Evolutionary conservation across 2,888 invertebrate species (phyloP), one percentile per base, ranked within the genome.

Genomic region (Hirtodrosophila confusa): DNA sequence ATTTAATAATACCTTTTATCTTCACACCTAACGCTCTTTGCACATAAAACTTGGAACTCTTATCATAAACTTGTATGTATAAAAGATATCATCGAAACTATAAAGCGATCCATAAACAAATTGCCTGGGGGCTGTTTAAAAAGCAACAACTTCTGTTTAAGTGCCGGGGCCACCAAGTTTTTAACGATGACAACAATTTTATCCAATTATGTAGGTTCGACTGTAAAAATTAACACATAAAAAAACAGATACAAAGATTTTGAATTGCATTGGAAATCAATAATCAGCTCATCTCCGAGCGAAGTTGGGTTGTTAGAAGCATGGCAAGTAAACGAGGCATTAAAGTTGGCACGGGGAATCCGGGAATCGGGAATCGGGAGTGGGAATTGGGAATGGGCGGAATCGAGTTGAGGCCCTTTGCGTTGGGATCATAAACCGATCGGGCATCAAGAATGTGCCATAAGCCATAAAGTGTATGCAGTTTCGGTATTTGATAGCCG

Each of bases 381-480:
- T n/a, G 17, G 43, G 31, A 27, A 27, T 27, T 27, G 27, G 6
- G 27, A 27, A 27, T 27, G 5, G 27, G 27, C 4, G 9, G 4
- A 8, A 27, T 47, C n/a, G 29, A 9, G 17, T 10, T 10, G 4
- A 5, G 23, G 40, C 62, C 72, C 57, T 56, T 56, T 41, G 11
- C 27, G 33, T 35, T 12, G 12, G 17, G 41, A 76, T 74, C 61
- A 61, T 74, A 66, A 71, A 76, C 40, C 54, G 76, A 74, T 76
- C 54, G 66, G 43, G 61, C 41, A 63, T 40, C 65, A 54, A 54
- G 76, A 84, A 80, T 80, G 80, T 75, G 75, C 85, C 68, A 82
- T 82, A 85, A 80, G 84, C 85, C 73, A 69, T 82, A 82, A 82
- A 86, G 70, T 48, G 82, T 70, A 68, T 75, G 65, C 54, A 58